Conservation (phyloP, 2,113 vertebrate genomes). For the Salminus brasiliensis region DNA sequence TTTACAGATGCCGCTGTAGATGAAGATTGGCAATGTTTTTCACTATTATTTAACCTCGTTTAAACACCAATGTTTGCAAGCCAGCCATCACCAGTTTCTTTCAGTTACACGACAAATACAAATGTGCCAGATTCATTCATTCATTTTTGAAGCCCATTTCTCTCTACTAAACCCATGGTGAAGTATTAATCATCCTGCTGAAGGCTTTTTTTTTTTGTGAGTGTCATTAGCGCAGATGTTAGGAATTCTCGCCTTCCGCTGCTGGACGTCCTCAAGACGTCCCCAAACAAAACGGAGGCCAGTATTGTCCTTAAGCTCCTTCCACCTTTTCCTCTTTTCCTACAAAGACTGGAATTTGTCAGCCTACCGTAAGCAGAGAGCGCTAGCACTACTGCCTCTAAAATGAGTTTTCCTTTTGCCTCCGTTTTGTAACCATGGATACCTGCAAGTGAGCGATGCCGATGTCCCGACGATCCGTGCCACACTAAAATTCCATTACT, state of each 20-base stretch:
- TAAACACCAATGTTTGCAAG: too few species aligned
- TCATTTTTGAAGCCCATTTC: not conserved
- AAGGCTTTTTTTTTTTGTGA: not conserved
- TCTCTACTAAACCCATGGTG: not conserved
- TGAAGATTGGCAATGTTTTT: too few species aligned
- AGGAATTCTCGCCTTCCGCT: not conserved
- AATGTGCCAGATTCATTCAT: not conserved
- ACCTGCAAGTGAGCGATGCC: conserved; percentile 13
- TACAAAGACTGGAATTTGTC: conserved; percentile 20
- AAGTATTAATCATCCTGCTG: not conserved
- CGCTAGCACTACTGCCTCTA: not conserved
- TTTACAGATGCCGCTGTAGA: too few species aligned
- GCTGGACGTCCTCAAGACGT: not conserved
- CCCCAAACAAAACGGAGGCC: not conserved
- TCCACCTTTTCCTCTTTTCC: conserved; percentile 18
- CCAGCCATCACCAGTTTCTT: too few species aligned
- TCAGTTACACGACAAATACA: too few species aligned
- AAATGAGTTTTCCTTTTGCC: conserved; percentile 34
- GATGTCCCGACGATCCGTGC: not conserved
- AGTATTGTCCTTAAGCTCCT: conserved; percentile 1
- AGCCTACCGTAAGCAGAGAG: not conserved
- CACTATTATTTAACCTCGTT: too few species aligned
- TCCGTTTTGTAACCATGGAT: conserved; percentile 37
- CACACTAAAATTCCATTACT: conserved; percentile 18
- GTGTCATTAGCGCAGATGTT: not conserved